Base-by-base conservation (phyloP, 2,888 invertebrate genomes). In the Allacma fusca region DNA sequence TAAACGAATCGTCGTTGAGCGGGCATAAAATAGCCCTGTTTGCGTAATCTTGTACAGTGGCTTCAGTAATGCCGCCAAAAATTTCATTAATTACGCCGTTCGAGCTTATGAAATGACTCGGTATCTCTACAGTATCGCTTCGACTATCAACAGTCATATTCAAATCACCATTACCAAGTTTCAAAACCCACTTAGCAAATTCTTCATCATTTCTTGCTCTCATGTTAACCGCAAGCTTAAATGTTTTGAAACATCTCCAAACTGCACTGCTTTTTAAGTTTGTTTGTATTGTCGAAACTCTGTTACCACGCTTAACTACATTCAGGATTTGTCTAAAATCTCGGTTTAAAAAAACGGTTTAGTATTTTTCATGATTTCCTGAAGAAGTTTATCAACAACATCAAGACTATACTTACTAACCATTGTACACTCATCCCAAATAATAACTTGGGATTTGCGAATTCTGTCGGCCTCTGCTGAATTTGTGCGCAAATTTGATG, bases 281-380 rank as follows among this genome's bases (percentile, higher is more conserved):
- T 9, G 76, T 62, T 65, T 80, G 72, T 21, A 80, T 50, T 9
- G 78, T 75, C 26, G 40, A 28, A 16, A 75, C 44, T n/a, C 64
- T 44, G 5, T 28, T 28, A 19, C 76, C 80, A 44, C 75, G 71
- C 19, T 19, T 59, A n/a, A 81, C 76, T 0, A 82, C 79, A 9
- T 81, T 80, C 12, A 81, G 50, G 5, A 57, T 43, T 70, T 83
- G 83, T 24, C 82, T 59, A 75, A 82, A 82, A 69, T 83, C 83
- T 19, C 81, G 80, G 16, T 78, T 68, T 21, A 83, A 40, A 21
- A 83, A n/a, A n/a, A n/a, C n/a, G n/a, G n/a, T n/a, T n/a, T n/a
- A n/a, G n/a, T n/a, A n/a, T n/a, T n/a, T n/a, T n/a, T n/a, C n/a
- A n/a, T n/a, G n/a, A n/a, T n/a, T n/a, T n/a, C n/a, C n/a, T n/a